Evolutionary conservation across 92 coral and sea anemone genomes (phyloP), one percentile per base, ranked within the genome.

Genomic region (Paramuricea clavata): DNA sequence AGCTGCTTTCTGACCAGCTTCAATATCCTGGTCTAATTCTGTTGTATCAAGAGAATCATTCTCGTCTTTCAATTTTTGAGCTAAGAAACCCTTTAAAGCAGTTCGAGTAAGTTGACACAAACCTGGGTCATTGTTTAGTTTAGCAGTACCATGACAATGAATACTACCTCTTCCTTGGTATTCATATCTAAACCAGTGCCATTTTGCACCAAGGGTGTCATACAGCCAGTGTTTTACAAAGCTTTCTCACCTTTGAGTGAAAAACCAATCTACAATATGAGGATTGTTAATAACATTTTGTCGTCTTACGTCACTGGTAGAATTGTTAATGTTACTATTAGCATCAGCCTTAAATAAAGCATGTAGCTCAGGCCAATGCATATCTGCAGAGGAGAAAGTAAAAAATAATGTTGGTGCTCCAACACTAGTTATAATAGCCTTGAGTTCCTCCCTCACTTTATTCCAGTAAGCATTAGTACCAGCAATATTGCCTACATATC

Each of bases 11-110:
- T 39, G 4, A 4, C 44, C 44, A 39, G 44, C 44, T 39, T 39
- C 44, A 47, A 39, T 82, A 59, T 91, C 89, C 54, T 88, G 69
- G 80, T 91, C 89, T 61, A 21, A 35, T 85, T 89, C 43, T 32
- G 78, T 21, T 86, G 87, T 44, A 34, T 64, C 78, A 5, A 15
- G 28, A 62, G 16, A 35, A 35, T 47, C 60, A 79, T 86, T 64
- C 22, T 79, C 70, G 43, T 78, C 81, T 50, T 81, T 88, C 9
- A 22, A 73, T 23, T 69, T 69, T 67, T 83, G 87, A 5, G 87
- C 87, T 25, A 83, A 74, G 49, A 35, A 47, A 12, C 52, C 52
- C 10, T 15, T 47, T 12, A 47, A 12, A 47, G 52, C 52, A 47
- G 52, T 47, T 1, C 10, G 52, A 9, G 52, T 5, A 4, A 39